Evolutionary conservation across 2,888 invertebrate species (phyloP).

Genomic region (Drosophila setosimentum): DNA sequence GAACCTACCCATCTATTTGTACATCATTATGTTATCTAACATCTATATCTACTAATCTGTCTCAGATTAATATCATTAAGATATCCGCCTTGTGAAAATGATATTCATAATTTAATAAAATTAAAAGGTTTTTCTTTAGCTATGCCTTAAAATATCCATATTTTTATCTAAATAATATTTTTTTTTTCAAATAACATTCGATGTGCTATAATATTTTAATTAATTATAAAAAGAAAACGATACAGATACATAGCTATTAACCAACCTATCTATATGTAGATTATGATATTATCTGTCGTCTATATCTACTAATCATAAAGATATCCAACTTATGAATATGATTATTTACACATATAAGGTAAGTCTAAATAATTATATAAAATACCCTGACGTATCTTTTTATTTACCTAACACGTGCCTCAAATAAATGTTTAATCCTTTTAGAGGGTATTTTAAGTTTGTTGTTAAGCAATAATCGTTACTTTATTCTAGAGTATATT

Average conservation of each 20-base stretch:
- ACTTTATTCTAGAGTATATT: constrained; percentile 1
- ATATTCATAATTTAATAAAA: neutral
- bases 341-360: neutral
- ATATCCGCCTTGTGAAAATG: neutral
- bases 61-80: neutral
- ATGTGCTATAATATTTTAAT: neutral
- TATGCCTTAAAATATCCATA: neutral
- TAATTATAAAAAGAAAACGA: neutral
- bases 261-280: neutral
- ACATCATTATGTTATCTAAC: neutral
- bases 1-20: neutral
- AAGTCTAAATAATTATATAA: neutral
- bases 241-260: neutral
- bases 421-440: neutral
- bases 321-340: neutral
- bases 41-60: neutral
- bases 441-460: neutral
- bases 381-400: neutral
- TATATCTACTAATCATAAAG: neutral
- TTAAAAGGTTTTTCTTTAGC: neutral
- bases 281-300: neutral
- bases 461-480: neutral
- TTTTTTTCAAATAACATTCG: neutral
- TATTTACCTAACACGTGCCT: neutral
- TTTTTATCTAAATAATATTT: neutral